These are phyloP conservation scores for Nyctibius grandis DNA, from an alignment of 2,797 vertebrate species.

Conservation along the genomic window DNA sequence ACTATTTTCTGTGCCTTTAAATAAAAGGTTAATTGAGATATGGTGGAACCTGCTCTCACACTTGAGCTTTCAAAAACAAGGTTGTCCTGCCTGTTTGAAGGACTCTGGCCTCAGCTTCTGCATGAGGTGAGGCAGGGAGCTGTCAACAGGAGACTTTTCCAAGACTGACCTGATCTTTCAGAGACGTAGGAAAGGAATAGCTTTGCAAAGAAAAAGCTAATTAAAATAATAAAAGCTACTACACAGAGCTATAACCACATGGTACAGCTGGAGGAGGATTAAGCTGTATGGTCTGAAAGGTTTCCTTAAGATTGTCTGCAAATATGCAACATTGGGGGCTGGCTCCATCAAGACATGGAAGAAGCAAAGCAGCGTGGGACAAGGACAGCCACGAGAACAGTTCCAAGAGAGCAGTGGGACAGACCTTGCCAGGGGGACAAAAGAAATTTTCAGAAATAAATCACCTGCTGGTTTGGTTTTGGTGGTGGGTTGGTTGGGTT, in stretches of 20 bases:
- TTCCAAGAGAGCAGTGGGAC: not conserved
- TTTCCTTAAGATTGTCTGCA: not conserved
- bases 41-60: not conserved
- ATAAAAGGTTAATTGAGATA: slow-evolving; percentile 3
- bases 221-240: not conserved
- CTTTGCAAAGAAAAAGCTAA: not conserved
- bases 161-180: not conserved
- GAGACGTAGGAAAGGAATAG: not conserved
- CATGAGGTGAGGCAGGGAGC: not conserved
- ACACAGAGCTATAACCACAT: not conserved
- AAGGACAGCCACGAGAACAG: not conserved
- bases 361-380: not conserved
- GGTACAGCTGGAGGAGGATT: not conserved
- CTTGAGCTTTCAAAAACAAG: not conserved
- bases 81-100: not conserved
- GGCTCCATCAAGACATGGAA: not conserved
- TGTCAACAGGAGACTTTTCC: not conserved
- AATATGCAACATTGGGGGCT: accelerated
- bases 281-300: not conserved
- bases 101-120: not conserved
- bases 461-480: not conserved
- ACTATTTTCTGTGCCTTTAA: not conserved
- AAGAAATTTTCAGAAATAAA: not conserved
- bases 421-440: not conserved
- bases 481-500: not conserved